A percentile compares a stretch with the other conserved stretches of the same genome.
These are phyloP conservation scores for Camponotus pennsylvanicus DNA, from an alignment of 1,140 invertebrate genomes.

Conservation along the genomic window DNA sequence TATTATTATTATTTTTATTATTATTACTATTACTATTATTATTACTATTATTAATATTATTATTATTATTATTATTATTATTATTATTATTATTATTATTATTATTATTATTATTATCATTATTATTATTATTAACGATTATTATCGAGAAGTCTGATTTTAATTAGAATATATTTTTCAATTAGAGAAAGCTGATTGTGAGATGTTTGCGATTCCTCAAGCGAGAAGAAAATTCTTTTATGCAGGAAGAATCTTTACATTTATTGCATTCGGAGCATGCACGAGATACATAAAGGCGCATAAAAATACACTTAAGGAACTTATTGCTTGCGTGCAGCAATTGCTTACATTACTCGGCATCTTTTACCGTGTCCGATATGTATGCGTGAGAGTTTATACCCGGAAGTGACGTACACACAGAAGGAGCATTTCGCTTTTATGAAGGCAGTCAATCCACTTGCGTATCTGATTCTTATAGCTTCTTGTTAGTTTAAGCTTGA, in stretches of 20 bases:
- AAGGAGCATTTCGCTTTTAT: background rate
- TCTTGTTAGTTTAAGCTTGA: background rate
- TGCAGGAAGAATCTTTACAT: background rate
- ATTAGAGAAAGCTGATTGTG: background rate
- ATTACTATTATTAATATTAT: no score
- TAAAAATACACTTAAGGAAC: background rate
- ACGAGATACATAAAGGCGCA: background rate
- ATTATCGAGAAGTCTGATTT: background rate
- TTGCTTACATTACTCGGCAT: conserved; percentile 27
- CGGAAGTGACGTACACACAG: background rate
- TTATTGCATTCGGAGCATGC: background rate
- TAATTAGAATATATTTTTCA: background rate
- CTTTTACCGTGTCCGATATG: background rate
- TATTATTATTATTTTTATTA: background rate
- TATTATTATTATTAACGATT: background rate
- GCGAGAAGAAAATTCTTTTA: background rate
- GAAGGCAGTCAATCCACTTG: background rate
- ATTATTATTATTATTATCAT: no score
- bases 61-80: background rate
- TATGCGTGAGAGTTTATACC: background rate
- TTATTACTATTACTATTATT: no score
- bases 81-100: background rate
- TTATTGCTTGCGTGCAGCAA: background rate
- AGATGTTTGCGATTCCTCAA: background rate
- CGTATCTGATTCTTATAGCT: background rate